Base-by-base conservation (phyloP, 2,797 vertebrate genomes). In the Aythya fuligula region DNA sequence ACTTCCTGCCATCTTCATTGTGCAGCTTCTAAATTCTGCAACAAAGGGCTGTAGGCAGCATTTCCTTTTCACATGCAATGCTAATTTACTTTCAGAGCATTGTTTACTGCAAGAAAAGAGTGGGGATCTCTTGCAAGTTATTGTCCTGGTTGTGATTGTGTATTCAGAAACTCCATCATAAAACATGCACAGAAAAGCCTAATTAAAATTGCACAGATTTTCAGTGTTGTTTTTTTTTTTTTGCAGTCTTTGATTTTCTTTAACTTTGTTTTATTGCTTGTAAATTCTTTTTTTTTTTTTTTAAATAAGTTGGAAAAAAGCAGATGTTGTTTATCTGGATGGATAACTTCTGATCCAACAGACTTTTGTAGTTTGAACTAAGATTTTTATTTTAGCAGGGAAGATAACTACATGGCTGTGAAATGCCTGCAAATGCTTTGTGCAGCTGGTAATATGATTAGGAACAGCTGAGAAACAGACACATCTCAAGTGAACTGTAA, bases 291-390 rank as follows among this genome's bases (percentile, higher is more conserved):
- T 9, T 45, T 45, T 45, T 39, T 12, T 66, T 85, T 84, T 61
- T 51, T 8, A 87, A 76, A 32, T 28, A 73, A 30, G 4, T 76
- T 88, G 67, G 64, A 88, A 90, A 73, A 91, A 78, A 84, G 0
- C 91, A 94, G 80, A 88, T 95, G 75, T 71, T 94, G 60, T 93
- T 95, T 90, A 79, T 95, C 93, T 71, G 71, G 74, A 45, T 92
- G 90, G 74, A 79, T 67, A 87, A 76, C 28, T 82, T 91, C 80
- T 86, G 95, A 60, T 76, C 27, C 88, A 85, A 6, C 71, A 84
- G 76, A 77, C 11, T 57, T 91, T 39, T 86, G 49, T 54, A 84
- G 70, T 83, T 88, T 84, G 83, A 85, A 32, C 77, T 83, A 69
- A 71, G 38, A 51, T 27, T 62, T 56, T 81, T 89, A 54, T 91